Percentiles rank a stretch among this genome's conserved stretches.
These are phyloP conservation scores for Acholoe squamosa DNA, from an alignment of 2,888 invertebrate genomes.

Conservation along the genomic window DNA sequence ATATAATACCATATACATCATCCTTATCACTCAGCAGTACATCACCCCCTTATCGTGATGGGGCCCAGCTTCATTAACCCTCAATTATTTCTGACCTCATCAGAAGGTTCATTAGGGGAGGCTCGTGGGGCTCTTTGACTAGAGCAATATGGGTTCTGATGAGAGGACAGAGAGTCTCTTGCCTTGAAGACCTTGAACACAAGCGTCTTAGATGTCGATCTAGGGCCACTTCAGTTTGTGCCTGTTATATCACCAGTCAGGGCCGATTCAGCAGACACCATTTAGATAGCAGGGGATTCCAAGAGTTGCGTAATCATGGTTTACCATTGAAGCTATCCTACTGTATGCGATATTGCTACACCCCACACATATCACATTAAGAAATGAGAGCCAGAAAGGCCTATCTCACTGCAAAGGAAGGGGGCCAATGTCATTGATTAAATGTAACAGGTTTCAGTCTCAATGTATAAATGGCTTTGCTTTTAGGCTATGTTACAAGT, in stretches of 20 bases:
- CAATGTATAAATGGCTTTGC: background rate
- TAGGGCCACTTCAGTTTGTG: background rate
- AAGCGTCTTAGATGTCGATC: background rate
- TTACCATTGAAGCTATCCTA: background rate
- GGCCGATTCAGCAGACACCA: background rate
- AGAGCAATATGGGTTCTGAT: background rate
- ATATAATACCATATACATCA: no score
- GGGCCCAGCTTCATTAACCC: background rate
- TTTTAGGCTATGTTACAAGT: background rate
- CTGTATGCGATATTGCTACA: no score
- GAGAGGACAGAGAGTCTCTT: background rate
- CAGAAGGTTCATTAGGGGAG: background rate
- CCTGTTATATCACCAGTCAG: background rate
- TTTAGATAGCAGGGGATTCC: background rate
- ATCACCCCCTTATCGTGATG: background rate
- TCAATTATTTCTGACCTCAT: background rate
- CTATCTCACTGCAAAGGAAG: background rate
- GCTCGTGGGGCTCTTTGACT: background rate
- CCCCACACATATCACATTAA: no score
- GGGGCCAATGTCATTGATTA: background rate
- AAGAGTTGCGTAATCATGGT: background rate
- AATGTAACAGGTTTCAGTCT: background rate
- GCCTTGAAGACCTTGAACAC: background rate
- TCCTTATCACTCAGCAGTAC: background rate
- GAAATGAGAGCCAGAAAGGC: no score